Evolutionary conservation across 1,140 invertebrate species (phyloP).

Genomic region (Adoxophyes honmai): DNA sequence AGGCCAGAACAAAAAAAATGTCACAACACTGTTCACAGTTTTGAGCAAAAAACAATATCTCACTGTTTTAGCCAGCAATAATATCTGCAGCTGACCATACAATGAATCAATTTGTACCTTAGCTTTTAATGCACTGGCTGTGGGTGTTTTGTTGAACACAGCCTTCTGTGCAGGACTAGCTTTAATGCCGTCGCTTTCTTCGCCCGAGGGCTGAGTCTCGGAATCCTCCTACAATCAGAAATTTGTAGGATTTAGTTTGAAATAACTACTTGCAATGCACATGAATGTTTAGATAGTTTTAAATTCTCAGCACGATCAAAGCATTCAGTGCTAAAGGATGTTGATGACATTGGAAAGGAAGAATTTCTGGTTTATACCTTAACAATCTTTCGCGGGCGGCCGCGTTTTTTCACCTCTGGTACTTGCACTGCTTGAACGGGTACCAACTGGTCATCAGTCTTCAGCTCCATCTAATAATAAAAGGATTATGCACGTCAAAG

Average conservation of each 20-base stretch:
- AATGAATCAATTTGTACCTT: constrained; percentile 34
- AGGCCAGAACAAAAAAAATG: no score
- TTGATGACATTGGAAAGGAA: no score
- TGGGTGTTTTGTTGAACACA: constrained; percentile 36
- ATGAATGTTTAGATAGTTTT: neutral
- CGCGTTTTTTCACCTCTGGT: constrained; percentile 45
- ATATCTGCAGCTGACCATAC: neutral
- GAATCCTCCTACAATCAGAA: constrained; percentile 49
- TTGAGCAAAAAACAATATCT: no score
- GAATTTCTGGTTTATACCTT: constrained; percentile 33
- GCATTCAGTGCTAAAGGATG: no score
- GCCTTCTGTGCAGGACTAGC: constrained; percentile 35
- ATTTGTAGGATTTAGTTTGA: neutral
- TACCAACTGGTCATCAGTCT: constrained; percentile 63
- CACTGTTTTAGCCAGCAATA: no score
- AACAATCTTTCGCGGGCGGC: constrained; percentile 52
- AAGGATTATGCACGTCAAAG: constrained; percentile 3
- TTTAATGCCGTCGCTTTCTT: constrained; percentile 62
- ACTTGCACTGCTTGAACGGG: constrained; percentile 46
- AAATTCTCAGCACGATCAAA: neutral
- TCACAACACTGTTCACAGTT: no score
- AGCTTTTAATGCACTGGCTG: constrained; percentile 19
- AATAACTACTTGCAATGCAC: no score
- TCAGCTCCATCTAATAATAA: constrained; percentile 60
- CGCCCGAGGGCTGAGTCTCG: constrained; percentile 54